Evolutionary conservation across 1,140 invertebrate species (phyloP).

Genomic region (Halesus radiatus): DNA sequence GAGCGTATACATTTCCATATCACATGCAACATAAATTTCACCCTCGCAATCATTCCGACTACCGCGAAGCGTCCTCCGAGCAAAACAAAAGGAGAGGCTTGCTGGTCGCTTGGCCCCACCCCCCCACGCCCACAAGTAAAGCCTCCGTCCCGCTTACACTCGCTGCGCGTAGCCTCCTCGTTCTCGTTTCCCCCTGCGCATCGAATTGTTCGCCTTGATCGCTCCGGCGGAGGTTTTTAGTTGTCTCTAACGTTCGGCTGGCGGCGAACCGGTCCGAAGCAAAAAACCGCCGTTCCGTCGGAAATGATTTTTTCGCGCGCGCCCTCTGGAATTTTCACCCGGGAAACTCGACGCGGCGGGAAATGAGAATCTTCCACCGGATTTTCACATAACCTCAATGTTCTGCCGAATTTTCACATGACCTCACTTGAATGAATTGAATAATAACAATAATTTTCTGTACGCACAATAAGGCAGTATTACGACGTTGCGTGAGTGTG

Average conservation of each 20-base stretch:
- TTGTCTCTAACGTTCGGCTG: neutral
- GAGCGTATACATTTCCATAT: too few species aligned
- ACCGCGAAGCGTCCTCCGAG: too few species aligned
- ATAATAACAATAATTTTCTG: neutral
- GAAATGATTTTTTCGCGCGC: conserved; percentile 5
- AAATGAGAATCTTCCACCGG: neutral
- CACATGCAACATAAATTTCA: too few species aligned
- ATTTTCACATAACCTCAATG: neutral
- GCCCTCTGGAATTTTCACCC: neutral
- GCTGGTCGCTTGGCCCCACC: too few species aligned
- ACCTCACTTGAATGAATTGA: neutral
- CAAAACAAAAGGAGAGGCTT: too few species aligned
- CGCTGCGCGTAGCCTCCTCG: neutral
- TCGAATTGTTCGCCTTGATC: neutral
- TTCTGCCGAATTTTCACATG: neutral
- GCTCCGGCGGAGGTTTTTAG: neutral
- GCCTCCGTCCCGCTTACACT: neutral
- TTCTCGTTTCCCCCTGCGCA: neutral
- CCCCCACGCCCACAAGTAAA: too few species aligned
- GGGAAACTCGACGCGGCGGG: neutral
- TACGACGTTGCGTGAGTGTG: too few species aligned
- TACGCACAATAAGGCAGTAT: neutral
- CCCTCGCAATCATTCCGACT: too few species aligned
- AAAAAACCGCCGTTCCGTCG: neutral
- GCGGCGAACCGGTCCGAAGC: conserved; percentile 23